A percentile compares a stretch with the other conserved stretches of the same genome.
Evolutionary conservation across 2,113 vertebrate species (phyloP).

Genomic region (Gambusia affinis): DNA sequence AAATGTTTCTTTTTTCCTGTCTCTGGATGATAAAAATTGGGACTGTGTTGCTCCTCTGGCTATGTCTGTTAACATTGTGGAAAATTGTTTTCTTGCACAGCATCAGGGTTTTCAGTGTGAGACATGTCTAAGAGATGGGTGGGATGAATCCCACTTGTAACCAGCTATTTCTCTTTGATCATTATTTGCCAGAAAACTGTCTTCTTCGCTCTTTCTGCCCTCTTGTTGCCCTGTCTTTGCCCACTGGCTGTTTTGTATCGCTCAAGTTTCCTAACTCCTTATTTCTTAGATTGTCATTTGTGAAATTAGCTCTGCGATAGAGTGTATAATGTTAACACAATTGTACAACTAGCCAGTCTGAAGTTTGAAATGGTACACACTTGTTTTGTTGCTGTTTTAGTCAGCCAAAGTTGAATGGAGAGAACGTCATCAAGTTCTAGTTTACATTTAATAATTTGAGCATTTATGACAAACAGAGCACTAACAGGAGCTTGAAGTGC

Average conservation of each 20-base stretch:
- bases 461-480: slow-evolving; percentile 15
- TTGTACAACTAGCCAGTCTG: neutral
- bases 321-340: neutral
- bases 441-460: neutral
- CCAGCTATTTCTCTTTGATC: slow-evolving; percentile 25
- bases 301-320: neutral
- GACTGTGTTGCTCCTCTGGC: slow-evolving; percentile 34
- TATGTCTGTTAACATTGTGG: slow-evolving; percentile 33
- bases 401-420: neutral
- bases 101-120: slow-evolving; percentile 29
- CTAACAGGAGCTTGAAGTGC: slow-evolving; percentile 3
- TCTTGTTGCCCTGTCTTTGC: slow-evolving; percentile 10
- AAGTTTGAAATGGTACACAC: neutral
- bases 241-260: slow-evolving; percentile 9
- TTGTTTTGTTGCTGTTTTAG: neutral
- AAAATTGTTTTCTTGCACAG: slow-evolving; percentile 41
- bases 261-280: neutral
- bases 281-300: neutral
- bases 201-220: slow-evolving; percentile 6
- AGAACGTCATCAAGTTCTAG: neutral
- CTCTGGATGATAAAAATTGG: slow-evolving; percentile 21
- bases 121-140: slow-evolving; percentile 4
- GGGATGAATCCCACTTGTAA: slow-evolving; percentile 4
- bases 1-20: slow-evolving; percentile 5
- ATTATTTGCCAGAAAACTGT: slow-evolving; percentile 13